Evolutionary conservation across 2,888 invertebrate species (phyloP).

Genomic region (Scrobipalpa costella): DNA sequence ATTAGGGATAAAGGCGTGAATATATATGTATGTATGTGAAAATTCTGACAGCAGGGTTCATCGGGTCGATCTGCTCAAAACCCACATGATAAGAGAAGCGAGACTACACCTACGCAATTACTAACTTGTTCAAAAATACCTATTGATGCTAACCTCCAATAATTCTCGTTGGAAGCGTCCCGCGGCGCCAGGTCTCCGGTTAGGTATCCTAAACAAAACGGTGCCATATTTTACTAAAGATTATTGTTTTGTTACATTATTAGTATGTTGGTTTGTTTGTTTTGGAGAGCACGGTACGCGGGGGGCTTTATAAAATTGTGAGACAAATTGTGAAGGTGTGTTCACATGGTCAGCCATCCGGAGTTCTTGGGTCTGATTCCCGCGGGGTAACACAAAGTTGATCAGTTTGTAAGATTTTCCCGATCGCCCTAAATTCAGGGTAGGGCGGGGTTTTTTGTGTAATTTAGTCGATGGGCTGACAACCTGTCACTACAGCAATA

Average conservation of each 20-base stretch:
- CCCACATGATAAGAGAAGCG: too few species aligned
- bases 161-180: not conserved
- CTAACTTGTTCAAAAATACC: too few species aligned
- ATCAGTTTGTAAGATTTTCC: too few species aligned
- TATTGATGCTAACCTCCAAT: too few species aligned
- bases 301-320: not conserved
- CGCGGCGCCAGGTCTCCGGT: not conserved
- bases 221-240: not conserved
- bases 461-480: not conserved
- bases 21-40: too few species aligned
- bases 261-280: not conserved
- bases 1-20: too few species aligned
- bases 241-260: constrained; percentile 2
- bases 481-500: not conserved
- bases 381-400: not conserved
- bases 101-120: too few species aligned
- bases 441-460: not conserved
- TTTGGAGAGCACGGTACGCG: not conserved
- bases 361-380: too few species aligned
- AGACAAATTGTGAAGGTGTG: not conserved
- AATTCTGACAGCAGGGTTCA: too few species aligned
- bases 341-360: not conserved
- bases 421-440: not conserved
- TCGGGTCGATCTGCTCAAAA: too few species aligned
- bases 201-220: constrained; percentile 6